Evolutionary conservation across 2,113 vertebrate species (phyloP).

Genomic region (Chlorodrepanis virens): DNA sequence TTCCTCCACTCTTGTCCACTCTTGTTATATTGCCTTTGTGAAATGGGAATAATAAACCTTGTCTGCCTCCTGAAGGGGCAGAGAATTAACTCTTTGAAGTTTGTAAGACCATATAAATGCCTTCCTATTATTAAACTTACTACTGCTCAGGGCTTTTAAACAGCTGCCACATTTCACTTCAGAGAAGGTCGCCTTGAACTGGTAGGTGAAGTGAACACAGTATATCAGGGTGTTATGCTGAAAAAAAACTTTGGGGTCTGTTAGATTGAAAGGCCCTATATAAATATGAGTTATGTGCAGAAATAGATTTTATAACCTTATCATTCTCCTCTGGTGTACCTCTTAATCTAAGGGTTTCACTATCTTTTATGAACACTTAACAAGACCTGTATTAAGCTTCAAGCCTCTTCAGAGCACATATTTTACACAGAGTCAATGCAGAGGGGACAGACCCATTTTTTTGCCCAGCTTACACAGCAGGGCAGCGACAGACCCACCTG

Average conservation of each 20-base stretch:
- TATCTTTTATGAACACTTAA: constrained; percentile 34
- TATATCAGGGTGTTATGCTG: constrained; percentile 14
- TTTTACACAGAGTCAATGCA: background rate
- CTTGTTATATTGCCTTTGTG: constrained; percentile 61
- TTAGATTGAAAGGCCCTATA: constrained; percentile 52
- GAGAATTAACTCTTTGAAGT: constrained; percentile 65
- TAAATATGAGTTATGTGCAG: constrained; percentile 49
- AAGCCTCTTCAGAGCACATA: constrained; percentile 7
- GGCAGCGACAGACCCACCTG: background rate
- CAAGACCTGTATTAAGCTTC: constrained; percentile 26
- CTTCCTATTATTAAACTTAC: constrained; percentile 43
- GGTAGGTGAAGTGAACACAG: background rate
- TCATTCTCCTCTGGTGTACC: constrained; percentile 27
- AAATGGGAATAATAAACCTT: constrained; percentile 65
- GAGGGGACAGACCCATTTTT: background rate
- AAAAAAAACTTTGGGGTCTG: background rate
- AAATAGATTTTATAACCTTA: constrained; percentile 42
- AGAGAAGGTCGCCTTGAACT: constrained; percentile 42
- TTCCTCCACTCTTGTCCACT: constrained; percentile 56
- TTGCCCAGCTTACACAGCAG: background rate
- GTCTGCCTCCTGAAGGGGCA: constrained; percentile 47
- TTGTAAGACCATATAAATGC: constrained; percentile 56
- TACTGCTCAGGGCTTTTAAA: constrained; percentile 27
- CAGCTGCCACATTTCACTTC: constrained; percentile 62
- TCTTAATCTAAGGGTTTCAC: constrained; percentile 44